Percentiles rank a stretch among this genome's conserved stretches.
Conservation (phyloP, 2,888 invertebrate genomes). For the Eupithecia centaureata region DNA sequence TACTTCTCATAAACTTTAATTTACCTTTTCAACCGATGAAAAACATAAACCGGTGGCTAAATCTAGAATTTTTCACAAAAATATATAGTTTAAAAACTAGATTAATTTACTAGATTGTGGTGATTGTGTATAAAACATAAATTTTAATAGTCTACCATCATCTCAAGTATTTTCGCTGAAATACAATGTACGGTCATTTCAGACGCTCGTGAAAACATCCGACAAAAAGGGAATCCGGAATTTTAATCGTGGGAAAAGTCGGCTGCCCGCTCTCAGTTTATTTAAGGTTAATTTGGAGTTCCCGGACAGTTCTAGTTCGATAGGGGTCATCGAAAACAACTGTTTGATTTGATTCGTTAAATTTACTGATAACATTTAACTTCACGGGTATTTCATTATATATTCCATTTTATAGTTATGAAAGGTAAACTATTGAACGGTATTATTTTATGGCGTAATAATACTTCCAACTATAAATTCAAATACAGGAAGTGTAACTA, state of each 20-base stretch:
- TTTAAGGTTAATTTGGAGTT: constrained; percentile 77
- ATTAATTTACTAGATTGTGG: too few species aligned
- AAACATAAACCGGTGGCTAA: neutral
- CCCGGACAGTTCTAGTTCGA: constrained; percentile 66
- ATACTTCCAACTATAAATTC: neutral
- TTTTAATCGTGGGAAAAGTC: constrained; percentile 63
- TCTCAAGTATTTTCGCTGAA: neutral
- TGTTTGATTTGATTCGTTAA: constrained; percentile 47
- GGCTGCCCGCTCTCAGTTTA: constrained; percentile 62
- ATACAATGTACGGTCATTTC: neutral
- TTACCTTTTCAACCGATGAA: neutral
- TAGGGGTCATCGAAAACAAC: constrained; percentile 50
- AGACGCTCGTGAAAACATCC: constrained; percentile 39
- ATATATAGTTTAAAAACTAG: too few species aligned
- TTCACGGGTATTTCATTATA: constrained; percentile 20
- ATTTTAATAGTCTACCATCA: neutral
- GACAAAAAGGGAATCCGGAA: constrained; percentile 68
- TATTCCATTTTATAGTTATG: constrained; percentile 19
- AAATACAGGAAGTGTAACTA: constrained; percentile 24
- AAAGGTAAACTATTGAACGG: constrained; percentile 12
- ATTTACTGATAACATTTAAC: constrained; percentile 38
- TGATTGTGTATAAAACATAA: neutral
- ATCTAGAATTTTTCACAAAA: neutral
- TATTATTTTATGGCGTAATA: constrained; percentile 10
- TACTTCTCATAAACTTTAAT: neutral